Conservation (phyloP, 2,113 vertebrate species). For the Bettongia penicillata region DNA sequence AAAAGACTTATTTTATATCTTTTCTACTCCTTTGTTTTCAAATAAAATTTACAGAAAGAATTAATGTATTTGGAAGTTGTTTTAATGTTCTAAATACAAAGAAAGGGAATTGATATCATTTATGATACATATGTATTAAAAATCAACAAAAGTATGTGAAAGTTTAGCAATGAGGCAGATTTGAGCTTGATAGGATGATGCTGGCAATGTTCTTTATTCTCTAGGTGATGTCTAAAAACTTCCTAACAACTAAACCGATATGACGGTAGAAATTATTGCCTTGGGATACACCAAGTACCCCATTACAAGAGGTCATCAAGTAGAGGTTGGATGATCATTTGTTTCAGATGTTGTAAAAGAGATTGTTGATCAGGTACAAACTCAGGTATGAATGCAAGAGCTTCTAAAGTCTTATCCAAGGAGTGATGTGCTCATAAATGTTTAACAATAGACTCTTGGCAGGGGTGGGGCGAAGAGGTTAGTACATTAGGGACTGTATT, state of each 20-base stretch:
- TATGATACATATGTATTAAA: not conserved
- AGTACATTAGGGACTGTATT: not conserved
- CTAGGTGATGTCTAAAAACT: not conserved
- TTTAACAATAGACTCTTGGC: not conserved
- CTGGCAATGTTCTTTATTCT: not conserved
- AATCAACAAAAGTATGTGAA: not conserved
- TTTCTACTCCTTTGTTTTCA: conserved; percentile 19
- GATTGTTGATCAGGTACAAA: not conserved
- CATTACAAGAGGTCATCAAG: not conserved
- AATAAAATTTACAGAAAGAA: conserved; percentile 55
- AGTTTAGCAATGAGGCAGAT: not conserved
- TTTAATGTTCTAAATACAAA: conserved; percentile 49
- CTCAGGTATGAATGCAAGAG: not conserved
- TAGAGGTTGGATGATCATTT: not conserved
- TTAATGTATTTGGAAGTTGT: conserved; percentile 29
- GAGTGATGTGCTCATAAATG: not conserved
- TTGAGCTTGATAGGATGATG: not conserved
- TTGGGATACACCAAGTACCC: not conserved
- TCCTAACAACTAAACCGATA: not conserved
- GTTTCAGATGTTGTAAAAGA: not conserved
- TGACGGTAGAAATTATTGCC: not conserved
- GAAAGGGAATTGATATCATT: conserved; percentile 36
- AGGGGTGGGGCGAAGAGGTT: not conserved
- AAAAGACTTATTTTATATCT: conserved; percentile 45
- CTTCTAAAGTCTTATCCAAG: not conserved